These are phyloP conservation scores for Drosophila ambigua DNA, from an alignment of 1,140 invertebrate genomes.

Conservation along the genomic window DNA sequence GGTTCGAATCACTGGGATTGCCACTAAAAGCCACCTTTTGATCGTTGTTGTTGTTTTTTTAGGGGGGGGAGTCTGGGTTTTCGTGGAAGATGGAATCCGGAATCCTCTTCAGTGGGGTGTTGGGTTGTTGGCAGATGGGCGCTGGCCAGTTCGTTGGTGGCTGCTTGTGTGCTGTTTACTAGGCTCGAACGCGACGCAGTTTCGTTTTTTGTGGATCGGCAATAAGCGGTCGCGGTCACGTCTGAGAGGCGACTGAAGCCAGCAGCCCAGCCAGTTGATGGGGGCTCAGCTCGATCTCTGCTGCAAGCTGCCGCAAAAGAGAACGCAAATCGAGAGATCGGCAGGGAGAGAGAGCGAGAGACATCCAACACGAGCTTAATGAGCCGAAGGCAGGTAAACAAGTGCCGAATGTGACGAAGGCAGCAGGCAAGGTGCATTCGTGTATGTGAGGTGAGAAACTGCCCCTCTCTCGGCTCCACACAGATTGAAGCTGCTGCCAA, in stretches of 20 bases:
- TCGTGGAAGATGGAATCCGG: conserved; percentile 19
- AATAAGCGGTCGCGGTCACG: conserved; percentile 47
- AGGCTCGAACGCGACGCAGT: conserved; percentile 47
- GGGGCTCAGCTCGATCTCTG: conserved; percentile 27
- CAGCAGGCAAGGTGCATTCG: no score
- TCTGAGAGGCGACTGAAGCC: conserved; percentile 51
- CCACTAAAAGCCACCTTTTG: background rate
- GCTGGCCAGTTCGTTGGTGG: conserved; percentile 52
- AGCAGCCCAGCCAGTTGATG: conserved; percentile 11
- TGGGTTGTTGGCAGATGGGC: conserved; percentile 29
- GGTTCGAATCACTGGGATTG: conserved; percentile 12
- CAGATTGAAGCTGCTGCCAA: no score
- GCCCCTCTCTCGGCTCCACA: no score
- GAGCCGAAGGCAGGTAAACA: conserved; percentile 26
- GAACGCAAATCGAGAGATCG: conserved; percentile 6
- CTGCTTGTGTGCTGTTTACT: conserved; percentile 11
- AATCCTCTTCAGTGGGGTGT: conserved; percentile 9
- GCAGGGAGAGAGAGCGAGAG: conserved; percentile 16
- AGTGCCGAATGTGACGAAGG: conserved; percentile 23
- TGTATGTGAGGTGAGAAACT: no score
- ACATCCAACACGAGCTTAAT: conserved; percentile 25
- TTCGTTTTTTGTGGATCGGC: conserved; percentile 29
- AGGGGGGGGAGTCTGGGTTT: background rate
- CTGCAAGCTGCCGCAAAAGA: conserved; percentile 22
- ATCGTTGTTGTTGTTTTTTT: background rate